Evolutionary conservation across 2,113 vertebrate genomes (phyloP).

Genomic region (Forbesichthys papilliferus): DNA sequence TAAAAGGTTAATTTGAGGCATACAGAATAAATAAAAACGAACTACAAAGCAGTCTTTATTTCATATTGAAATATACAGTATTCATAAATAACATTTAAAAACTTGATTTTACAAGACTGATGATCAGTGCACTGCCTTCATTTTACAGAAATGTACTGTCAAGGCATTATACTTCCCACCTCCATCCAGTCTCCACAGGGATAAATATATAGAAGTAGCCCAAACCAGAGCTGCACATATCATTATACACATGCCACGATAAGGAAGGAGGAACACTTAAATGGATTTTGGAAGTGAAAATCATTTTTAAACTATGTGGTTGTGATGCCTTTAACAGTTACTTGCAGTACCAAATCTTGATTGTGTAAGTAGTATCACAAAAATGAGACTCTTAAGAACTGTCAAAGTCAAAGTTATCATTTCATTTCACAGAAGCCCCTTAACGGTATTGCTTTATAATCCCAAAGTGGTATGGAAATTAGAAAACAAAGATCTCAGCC

Average conservation of each 20-base stretch:
- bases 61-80: conserved; percentile 2
- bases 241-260: neutral
- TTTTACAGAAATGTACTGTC: neutral
- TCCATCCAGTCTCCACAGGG: no score
- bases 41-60: neutral
- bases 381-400: no score
- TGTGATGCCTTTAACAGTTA: no score
- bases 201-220: neutral
- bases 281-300: no score
- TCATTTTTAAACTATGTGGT: no score
- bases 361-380: no score
- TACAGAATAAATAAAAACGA: neutral
- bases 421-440: no score
- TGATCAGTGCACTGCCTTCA: neutral
- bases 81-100: conserved; percentile 11
- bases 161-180: neutral
- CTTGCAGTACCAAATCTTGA: no score
- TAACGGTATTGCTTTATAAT: no score
- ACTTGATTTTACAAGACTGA: neutral
- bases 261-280: no score
- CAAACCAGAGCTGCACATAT: neutral
- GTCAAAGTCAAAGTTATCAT: no score
- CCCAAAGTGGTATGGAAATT: neutral
- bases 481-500: neutral
- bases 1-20: no score